Evolutionary conservation across 1,140 invertebrate genomes (phyloP).

Genomic region (Meloidogyne hapla): DNA sequence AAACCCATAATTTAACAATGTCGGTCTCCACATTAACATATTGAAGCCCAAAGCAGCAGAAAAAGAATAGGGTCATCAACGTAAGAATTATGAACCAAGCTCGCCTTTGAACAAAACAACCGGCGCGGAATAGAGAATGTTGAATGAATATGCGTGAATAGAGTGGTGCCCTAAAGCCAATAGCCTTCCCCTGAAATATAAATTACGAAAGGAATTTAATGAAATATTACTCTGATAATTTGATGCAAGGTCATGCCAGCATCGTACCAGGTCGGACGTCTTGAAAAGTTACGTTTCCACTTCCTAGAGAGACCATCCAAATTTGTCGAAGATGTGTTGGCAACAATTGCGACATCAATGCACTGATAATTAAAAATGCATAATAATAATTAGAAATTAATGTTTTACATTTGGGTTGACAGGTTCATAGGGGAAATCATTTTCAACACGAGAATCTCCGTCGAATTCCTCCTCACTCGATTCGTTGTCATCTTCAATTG

Average conservation of each 20-base stretch:
- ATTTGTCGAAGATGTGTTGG: neutral
- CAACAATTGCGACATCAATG: neutral
- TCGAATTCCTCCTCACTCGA: too few relatives aligned
- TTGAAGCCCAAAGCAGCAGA: neutral
- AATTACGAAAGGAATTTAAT: too few relatives aligned
- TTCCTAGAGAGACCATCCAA: neutral
- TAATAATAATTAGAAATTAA: too few relatives aligned
- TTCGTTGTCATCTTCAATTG: too few relatives aligned
- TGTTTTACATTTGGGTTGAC: too few relatives aligned
- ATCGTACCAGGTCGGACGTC: conserved; percentile 7
- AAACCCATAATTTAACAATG: conserved; percentile 60
- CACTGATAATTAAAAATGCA: neutral
- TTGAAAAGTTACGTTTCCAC: conserved; percentile 14
- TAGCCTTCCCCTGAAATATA: neutral
- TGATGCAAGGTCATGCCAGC: conserved; percentile 13
- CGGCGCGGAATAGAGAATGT: conserved; percentile 9
- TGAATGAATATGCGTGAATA: conserved; percentile 19
- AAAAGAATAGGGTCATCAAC: neutral
- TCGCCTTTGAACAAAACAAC: conserved; percentile 16
- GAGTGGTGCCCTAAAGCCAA: conserved; percentile 1
- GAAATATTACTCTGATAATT: neutral
- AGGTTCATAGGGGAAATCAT: too few relatives aligned
- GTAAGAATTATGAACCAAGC: conserved; percentile 15
- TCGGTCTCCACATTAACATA: conserved; percentile 32
- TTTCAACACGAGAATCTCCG: too few relatives aligned